Evolutionary conservation across 2,113 vertebrate species (phyloP).

Genomic region (Cryptomyrus ogoouensis): DNA sequence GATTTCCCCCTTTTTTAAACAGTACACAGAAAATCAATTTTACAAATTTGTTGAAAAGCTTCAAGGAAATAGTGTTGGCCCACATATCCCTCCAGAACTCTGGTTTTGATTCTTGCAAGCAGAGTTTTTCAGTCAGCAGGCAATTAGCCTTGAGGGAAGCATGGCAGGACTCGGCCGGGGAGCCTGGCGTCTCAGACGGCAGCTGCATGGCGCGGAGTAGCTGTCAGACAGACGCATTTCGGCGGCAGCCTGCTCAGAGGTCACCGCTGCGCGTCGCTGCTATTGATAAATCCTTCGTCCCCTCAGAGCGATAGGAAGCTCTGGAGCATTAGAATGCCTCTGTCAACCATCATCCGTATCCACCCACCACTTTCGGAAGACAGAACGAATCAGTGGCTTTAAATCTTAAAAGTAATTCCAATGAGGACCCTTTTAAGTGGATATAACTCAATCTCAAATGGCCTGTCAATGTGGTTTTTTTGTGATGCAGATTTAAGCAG

Average conservation of each 20-base stretch:
- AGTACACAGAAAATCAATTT: background rate
- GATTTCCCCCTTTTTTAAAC: background rate
- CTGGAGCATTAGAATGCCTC: constrained; percentile 44
- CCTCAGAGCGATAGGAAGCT: constrained; percentile 33
- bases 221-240: constrained; percentile 44
- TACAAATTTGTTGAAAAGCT: background rate
- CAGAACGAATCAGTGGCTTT: constrained; percentile 19
- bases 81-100: background rate
- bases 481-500: background rate
- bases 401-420: constrained; percentile 5
- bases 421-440: background rate
- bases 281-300: constrained; percentile 50
- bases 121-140: background rate
- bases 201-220: constrained; percentile 31
- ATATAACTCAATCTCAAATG: constrained; percentile 8
- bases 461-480: background rate
- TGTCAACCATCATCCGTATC: constrained; percentile 43
- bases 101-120: background rate
- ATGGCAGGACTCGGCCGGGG: constrained; percentile 17
- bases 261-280: constrained; percentile 47
- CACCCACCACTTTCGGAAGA: constrained; percentile 7
- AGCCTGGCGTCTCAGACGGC: constrained; percentile 38
- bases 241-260: constrained; percentile 25
- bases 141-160: constrained; percentile 15
- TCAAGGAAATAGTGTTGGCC: background rate